Evolutionary conservation across 2,113 vertebrate species (phyloP).

Genomic region (Siphamia tubifer): DNA sequence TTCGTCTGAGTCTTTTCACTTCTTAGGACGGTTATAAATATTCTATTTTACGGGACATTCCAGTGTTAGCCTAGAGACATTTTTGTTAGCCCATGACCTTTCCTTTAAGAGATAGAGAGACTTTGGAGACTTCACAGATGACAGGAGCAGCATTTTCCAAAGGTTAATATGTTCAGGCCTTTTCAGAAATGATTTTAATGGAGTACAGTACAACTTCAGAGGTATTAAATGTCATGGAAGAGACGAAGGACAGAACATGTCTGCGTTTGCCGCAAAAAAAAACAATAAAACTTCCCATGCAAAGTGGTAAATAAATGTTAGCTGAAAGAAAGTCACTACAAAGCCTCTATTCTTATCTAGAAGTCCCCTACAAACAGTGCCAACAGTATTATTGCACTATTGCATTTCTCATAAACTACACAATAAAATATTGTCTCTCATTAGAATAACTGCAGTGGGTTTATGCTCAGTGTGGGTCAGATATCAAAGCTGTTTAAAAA

Average conservation of each 20-base stretch:
- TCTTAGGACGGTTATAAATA: too few species aligned
- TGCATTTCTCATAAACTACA: constrained; percentile 23
- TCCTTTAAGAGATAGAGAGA: constrained; percentile 12
- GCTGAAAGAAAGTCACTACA: not conserved
- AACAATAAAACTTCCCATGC: constrained; percentile 38
- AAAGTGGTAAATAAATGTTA: constrained; percentile 15
- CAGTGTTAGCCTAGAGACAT: constrained; percentile 4
- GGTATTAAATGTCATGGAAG: constrained; percentile 6
- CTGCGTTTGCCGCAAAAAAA: constrained; percentile 17
- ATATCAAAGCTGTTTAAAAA: constrained; percentile 41
- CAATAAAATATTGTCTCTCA: constrained; percentile 8
- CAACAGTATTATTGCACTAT: constrained; percentile 23
- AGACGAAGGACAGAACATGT: constrained; percentile 12
- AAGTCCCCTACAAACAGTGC: constrained; percentile 23
- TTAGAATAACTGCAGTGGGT: not conserved
- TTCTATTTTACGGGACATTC: too few species aligned
- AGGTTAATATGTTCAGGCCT: constrained; percentile 22
- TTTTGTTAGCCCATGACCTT: constrained; percentile 26
- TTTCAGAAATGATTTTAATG: constrained; percentile 10
- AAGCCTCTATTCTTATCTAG: constrained; percentile 32
- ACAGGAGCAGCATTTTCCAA: constrained; percentile 33
- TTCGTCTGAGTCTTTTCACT: too few species aligned
- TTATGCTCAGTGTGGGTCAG: constrained; percentile 3
- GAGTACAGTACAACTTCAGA: not conserved
- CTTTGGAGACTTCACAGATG: constrained; percentile 6